These are phyloP conservation scores for Lasioglossum vierecki DNA, from an alignment of 2,888 invertebrate genomes.

Conservation along the genomic window DNA sequence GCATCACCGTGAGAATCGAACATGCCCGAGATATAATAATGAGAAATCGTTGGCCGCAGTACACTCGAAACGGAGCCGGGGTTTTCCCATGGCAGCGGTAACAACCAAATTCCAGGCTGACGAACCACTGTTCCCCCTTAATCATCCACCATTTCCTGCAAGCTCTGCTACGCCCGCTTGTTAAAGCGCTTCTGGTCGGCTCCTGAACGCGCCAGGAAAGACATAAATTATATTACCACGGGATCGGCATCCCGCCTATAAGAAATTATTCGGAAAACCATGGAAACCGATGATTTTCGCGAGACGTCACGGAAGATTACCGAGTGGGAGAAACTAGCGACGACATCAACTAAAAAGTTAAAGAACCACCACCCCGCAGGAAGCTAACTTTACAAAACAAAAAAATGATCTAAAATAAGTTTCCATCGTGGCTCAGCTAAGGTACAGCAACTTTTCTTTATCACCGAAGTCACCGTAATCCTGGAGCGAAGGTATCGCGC, in stretches of 20 bases:
- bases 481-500: background rate
- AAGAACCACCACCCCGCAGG: background rate
- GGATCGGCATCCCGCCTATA: constrained; percentile 48
- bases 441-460: background rate
- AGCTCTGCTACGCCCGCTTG: constrained; percentile 68
- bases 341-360: background rate
- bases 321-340: background rate
- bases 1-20: constrained; percentile 52
- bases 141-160: constrained; percentile 71
- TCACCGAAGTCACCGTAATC: background rate
- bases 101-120: constrained; percentile 58
- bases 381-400: no score
- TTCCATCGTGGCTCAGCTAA: background rate
- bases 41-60: constrained; percentile 25
- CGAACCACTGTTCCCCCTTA: constrained; percentile 60
- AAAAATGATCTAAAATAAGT: background rate
- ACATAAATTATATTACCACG: constrained; percentile 70
- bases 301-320: background rate
- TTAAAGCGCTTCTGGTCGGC: constrained; percentile 58
- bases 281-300: constrained; percentile 50
- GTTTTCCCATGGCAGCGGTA: constrained; percentile 50
- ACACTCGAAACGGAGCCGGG: constrained; percentile 11
- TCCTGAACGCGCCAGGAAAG: constrained; percentile 60
- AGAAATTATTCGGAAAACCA: constrained; percentile 52
- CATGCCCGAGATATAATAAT: constrained; percentile 19